phyloP scores from a whole-genome alignment of 2,113 vertebrate species.

The Cyprinodon brontotheroides region DNA sequence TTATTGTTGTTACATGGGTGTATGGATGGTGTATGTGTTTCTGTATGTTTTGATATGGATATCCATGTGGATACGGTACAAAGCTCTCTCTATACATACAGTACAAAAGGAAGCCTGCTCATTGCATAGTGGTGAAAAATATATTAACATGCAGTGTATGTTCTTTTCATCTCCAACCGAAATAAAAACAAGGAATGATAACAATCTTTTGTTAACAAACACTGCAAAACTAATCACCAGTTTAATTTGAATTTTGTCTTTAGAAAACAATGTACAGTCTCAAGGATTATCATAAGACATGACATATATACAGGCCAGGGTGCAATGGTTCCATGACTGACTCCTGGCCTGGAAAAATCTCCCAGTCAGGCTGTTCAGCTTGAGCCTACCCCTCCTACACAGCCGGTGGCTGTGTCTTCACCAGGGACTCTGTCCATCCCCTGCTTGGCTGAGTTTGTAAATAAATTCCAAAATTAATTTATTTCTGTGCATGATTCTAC shows the following conservation, averaged over 20 bases:
- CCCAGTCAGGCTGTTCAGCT: no score
- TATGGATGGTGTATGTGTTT: background rate
- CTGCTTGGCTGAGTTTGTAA: no score
- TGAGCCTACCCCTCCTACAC: no score
- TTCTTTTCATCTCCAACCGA: background rate
- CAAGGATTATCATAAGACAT: background rate
- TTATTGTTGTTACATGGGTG: slow-evolving; percentile 29
- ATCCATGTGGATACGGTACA: background rate
- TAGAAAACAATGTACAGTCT: background rate
- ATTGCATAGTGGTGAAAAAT: background rate
- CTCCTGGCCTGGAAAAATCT: no score
- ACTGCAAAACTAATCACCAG: background rate
- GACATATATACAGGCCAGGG: no score
- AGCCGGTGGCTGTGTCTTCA: no score
- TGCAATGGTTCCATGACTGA: no score
- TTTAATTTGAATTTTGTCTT: background rate
- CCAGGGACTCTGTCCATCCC: no score
- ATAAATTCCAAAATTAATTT: no score
- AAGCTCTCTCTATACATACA: background rate
- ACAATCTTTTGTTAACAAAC: background rate
- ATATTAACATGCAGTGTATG: background rate
- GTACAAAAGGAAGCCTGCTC: background rate
- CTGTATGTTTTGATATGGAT: background rate
- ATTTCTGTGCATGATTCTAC: no score
- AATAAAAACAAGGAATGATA: background rate